Conservation (phyloP, 2,797 vertebrate species). For the Spinus pinus region DNA sequence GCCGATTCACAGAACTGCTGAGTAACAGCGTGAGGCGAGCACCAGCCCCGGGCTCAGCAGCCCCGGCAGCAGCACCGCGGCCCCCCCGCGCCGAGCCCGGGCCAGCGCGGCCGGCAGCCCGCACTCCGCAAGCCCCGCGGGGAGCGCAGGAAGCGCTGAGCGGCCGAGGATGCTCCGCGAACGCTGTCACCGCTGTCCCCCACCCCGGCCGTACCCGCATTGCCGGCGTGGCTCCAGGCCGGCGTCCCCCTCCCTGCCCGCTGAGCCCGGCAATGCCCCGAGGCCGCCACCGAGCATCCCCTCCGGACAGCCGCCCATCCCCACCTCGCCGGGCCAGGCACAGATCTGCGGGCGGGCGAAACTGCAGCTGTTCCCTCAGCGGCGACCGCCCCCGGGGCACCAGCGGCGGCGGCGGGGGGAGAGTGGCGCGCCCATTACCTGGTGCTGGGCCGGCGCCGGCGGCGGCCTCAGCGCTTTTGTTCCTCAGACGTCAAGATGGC, state of each 20-base stretch:
- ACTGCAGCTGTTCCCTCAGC: too few relatives aligned
- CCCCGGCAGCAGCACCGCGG: accelerated
- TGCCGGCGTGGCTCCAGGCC: background rate
- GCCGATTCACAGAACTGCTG: background rate
- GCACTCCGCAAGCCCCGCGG: background rate
- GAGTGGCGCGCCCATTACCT: conserved; percentile 22
- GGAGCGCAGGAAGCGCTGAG: background rate
- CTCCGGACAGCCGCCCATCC: background rate
- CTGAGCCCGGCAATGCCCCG: background rate
- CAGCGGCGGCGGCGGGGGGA: background rate
- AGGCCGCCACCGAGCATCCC: background rate
- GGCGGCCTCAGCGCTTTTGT: conserved; percentile 74
- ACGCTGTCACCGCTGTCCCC: background rate
- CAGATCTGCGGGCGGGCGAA: background rate
- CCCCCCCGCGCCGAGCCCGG: background rate
- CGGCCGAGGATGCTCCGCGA: background rate
- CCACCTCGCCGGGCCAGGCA: background rate
- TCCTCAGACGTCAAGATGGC: conserved; percentile 76
- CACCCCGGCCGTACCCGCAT: too few relatives aligned
- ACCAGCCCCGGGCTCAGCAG: background rate
- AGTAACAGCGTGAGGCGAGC: background rate
- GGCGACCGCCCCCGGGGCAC: background rate
- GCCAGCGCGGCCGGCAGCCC: background rate
- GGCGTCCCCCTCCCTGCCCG: background rate
- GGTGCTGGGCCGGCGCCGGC: background rate